These are phyloP conservation scores for Sepiola atlantica DNA, from an alignment of 2,888 invertebrate species.

Conservation along the genomic window DNA sequence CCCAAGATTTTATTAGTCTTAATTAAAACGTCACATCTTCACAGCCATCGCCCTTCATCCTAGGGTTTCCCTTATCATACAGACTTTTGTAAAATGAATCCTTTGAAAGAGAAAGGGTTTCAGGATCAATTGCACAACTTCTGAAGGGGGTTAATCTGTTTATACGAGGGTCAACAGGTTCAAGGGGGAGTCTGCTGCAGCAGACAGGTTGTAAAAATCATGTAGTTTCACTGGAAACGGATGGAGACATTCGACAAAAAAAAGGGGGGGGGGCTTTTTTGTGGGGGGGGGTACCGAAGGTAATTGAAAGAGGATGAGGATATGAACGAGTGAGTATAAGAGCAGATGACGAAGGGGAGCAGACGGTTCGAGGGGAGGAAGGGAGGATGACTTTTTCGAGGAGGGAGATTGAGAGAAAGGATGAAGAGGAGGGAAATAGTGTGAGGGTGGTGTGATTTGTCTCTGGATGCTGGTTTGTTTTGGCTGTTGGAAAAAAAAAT, in stretches of 20 bases:
- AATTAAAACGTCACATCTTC: not conserved
- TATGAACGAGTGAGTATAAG: not conserved
- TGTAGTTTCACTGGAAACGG: not conserved
- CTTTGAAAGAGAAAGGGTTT: not conserved
- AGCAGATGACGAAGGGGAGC: not conserved
- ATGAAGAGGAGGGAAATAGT: not conserved
- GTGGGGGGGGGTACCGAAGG: not conserved
- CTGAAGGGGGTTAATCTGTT: not conserved
- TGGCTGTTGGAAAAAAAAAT: constrained; percentile 32
- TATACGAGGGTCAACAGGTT: not conserved
- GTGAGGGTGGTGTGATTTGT: not conserved
- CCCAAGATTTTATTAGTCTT: not conserved
- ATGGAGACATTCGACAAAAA: not conserved
- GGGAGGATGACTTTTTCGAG: not conserved
- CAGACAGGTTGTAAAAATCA: not conserved
- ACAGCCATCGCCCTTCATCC: too few relatives aligned
- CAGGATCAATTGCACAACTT: not conserved
- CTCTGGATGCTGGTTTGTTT: constrained; percentile 9
- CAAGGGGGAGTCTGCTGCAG: not conserved
- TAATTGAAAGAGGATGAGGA: constrained; percentile 15
- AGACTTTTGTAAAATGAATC: not conserved
- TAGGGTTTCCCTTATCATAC: not conserved
- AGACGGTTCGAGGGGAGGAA: not conserved
- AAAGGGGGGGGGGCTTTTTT: not conserved
- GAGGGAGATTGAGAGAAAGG: not conserved